These are phyloP conservation scores for Trachemys scripta DNA, from an alignment of 2,113 vertebrate genomes.

Conservation along the genomic window DNA sequence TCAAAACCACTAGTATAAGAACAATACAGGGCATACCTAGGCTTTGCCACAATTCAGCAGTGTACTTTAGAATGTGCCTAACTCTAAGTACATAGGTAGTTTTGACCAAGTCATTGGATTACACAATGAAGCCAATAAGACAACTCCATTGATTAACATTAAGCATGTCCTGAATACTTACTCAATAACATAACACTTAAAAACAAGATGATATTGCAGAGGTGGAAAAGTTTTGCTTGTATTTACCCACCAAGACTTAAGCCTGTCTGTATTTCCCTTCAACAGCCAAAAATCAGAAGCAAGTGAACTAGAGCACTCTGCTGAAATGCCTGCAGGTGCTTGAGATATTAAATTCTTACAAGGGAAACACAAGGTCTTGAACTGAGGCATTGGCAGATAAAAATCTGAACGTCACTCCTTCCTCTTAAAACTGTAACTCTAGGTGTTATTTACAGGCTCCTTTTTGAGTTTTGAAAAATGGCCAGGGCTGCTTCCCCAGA, in stretches of 20 bases:
- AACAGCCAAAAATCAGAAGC: not conserved
- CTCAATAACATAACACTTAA: not conserved
- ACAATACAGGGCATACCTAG: not conserved
- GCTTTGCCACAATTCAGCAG: rapidly evolving
- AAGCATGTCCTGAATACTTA: not conserved
- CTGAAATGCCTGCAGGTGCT: not conserved
- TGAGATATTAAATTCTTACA: not conserved
- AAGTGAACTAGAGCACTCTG: not conserved
- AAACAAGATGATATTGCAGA: not conserved
- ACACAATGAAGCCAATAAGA: not conserved
- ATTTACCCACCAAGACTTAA: not conserved
- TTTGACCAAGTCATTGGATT: rapidly evolving
- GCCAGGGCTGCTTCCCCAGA: not conserved
- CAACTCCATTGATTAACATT: not conserved
- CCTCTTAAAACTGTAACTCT: not conserved
- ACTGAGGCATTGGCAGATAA: not conserved
- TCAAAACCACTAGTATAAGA: not conserved
- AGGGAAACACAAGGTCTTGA: not conserved
- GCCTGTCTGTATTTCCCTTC: not conserved
- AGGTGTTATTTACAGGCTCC: not conserved
- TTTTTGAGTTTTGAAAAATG: not conserved
- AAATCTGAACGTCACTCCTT: not conserved
- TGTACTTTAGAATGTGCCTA: not conserved
- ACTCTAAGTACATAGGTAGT: not conserved
- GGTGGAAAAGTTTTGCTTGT: not conserved